Base-by-base conservation (phyloP, 2,797 vertebrate genomes). In the Hyperoplus lanceolatus region DNA sequence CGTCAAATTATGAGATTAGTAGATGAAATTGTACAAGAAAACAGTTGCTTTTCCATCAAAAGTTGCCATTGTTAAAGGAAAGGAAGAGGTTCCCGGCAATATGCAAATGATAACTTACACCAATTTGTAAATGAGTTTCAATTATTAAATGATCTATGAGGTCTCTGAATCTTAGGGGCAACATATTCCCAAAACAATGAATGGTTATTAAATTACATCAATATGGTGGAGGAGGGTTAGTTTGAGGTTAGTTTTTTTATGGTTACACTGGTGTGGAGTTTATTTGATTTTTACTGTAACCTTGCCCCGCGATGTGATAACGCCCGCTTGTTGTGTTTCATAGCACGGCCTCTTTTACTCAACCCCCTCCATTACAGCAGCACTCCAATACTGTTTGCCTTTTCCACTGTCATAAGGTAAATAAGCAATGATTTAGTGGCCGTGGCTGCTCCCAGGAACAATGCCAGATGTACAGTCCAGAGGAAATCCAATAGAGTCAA, bases 371-470 rank as follows among this genome's bases (percentile, higher is more conserved):
- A 48, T 73, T 79, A 79, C 29, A 87, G 89, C 86, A 70, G 82
- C 84, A 76, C 89, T 92, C 29, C 88, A 54, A 86, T 85, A 75
- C 79, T 84, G 89, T 93, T 94, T 93, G 80, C 81, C 78, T 92
- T 85, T 29, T 67, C 87, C 83, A 72, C 89, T 86, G 90, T 93
- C 92, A 88, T 81, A 87, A 90, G 90, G 89, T 93, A 94, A 94
- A 95, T 91, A 93, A 92, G 91, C 92, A 87, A 77, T 91, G 91
- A 94, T 94, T 93, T 89, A 91, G 88, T 68, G 82, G 84, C 29
- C 81, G 51, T 84, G 74, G 85, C 82, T 81, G 87, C 81, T 88
- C 72, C 69, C 8, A 88, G 86, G 89, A 94, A 90, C 86, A 87
- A 89, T 87, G 89, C 87, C 93, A 94, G 90, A 91, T 91, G 91